Evolutionary conservation across 2,888 invertebrate species (phyloP).

Genomic region (Thymelicus lineola): DNA sequence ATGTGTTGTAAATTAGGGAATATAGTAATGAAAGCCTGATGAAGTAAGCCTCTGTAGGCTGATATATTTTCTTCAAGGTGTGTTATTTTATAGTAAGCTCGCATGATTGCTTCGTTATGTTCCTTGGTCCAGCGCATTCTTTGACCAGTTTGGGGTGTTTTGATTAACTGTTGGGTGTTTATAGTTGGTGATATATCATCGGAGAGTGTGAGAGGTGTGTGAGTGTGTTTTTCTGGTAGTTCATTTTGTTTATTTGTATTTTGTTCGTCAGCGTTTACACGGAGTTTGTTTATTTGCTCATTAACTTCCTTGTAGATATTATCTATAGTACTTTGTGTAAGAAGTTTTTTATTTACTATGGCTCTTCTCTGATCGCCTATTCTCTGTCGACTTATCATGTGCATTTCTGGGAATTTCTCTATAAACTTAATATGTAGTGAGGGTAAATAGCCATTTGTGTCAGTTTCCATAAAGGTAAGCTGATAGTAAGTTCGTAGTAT

Average conservation of each 20-base stretch:
- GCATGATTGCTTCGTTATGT: constrained; percentile 38
- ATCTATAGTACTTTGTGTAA: constrained; percentile 34
- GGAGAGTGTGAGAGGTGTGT: background rate
- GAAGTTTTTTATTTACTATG: constrained; percentile 36
- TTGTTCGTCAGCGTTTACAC: background rate
- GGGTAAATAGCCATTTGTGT: constrained; percentile 27
- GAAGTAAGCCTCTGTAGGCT: constrained; percentile 33
- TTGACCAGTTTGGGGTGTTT: background rate
- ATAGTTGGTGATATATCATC: background rate
- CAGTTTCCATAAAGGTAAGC: constrained; percentile 33
- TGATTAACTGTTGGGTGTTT: background rate
- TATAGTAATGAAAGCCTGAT: constrained; percentile 16
- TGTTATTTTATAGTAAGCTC: constrained; percentile 35
- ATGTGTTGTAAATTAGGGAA: constrained; percentile 38
- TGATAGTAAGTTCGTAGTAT: constrained; percentile 38
- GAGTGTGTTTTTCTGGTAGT: background rate
- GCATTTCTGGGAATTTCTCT: constrained; percentile 34
- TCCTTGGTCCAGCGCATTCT: constrained; percentile 36
- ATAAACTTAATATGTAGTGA: constrained; percentile 32
- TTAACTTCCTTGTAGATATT: constrained; percentile 32
- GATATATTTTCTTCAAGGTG: constrained; percentile 33
- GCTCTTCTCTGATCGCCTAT: constrained; percentile 41
- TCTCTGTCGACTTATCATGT: constrained; percentile 34
- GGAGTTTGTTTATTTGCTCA: background rate
- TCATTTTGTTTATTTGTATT: background rate